phyloP scores from a whole-genome alignment of 2,888 invertebrate genomes.

The Ophraella communa region DNA sequence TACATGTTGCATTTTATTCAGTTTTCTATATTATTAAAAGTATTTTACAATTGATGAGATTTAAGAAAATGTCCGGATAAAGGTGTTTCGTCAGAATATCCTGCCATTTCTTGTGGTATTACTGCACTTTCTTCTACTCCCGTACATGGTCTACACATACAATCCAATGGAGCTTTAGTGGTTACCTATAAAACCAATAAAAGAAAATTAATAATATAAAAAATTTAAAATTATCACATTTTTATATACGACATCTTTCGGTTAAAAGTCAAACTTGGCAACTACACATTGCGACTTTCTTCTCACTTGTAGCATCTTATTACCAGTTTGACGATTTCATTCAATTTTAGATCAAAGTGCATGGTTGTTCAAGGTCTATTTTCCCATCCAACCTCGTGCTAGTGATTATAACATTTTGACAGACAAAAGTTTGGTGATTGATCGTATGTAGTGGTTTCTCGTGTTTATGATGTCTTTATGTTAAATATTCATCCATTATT shows the following conservation, averaged over 20 bases:
- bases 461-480: not conserved
- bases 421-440: conserved; percentile 5
- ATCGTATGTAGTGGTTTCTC: not conserved
- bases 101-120: conserved; percentile 88
- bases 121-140: conserved; percentile 86
- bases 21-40: not conserved
- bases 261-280: not conserved
- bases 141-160: conserved; percentile 93
- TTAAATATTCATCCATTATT: not conserved
- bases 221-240: too few relatives aligned
- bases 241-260: not conserved
- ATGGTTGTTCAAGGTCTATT: not conserved
- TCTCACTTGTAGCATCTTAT: not conserved
- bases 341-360: conserved; percentile 6
- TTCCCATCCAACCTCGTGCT: not conserved
- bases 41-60: conserved; percentile 64
- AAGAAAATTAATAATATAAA: too few relatives aligned
- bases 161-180: conserved; percentile 91
- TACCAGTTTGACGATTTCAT: not conserved
- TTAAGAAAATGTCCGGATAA: conserved; percentile 81
- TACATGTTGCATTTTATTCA: not conserved
- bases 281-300: not conserved
- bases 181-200: conserved; percentile 68
- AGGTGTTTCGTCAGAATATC: conserved; percentile 82
- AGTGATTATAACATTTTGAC: not conserved